phyloP scores from a whole-genome alignment of 2,888 invertebrate species.

The Pandemis corylana region DNA sequence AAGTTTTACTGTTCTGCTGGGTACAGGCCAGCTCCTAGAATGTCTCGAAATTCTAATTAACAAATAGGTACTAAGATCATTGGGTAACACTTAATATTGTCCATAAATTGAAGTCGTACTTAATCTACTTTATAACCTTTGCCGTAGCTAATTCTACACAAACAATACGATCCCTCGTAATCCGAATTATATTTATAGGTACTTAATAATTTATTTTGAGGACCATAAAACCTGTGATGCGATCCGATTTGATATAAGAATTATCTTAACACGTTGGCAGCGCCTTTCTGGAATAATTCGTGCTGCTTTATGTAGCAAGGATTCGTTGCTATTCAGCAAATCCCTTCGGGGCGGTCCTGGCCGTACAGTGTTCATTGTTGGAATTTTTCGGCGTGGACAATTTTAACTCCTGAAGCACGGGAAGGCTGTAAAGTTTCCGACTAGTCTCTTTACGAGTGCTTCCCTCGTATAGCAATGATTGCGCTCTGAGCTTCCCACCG shows the following conservation, averaged over 20 bases:
- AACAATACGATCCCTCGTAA: background rate
- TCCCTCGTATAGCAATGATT: conserved; percentile 74
- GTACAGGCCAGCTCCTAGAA: no score
- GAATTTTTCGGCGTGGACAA: conserved; percentile 62
- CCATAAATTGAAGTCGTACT: no score
- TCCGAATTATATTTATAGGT: background rate
- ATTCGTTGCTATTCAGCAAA: conserved; percentile 9
- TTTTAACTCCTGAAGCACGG: conserved; percentile 64
- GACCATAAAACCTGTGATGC: background rate
- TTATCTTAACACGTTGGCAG: background rate
- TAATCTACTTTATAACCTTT: no score
- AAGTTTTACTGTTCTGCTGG: no score
- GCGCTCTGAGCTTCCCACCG: conserved; percentile 64
- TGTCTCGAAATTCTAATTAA: no score
- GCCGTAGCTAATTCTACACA: background rate
- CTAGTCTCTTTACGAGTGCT: conserved; percentile 75
- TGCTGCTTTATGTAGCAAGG: background rate
- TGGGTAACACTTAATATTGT: no score
- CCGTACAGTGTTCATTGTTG: conserved; percentile 43
- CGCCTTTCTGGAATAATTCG: background rate
- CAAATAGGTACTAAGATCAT: no score
- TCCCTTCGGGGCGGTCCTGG: conserved; percentile 18
- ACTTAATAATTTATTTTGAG: background rate
- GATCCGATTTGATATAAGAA: background rate
- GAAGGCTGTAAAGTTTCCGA: conserved; percentile 70